Conservation (phyloP, 2,797 vertebrate species). For the Onychomys leucogaster region DNA sequence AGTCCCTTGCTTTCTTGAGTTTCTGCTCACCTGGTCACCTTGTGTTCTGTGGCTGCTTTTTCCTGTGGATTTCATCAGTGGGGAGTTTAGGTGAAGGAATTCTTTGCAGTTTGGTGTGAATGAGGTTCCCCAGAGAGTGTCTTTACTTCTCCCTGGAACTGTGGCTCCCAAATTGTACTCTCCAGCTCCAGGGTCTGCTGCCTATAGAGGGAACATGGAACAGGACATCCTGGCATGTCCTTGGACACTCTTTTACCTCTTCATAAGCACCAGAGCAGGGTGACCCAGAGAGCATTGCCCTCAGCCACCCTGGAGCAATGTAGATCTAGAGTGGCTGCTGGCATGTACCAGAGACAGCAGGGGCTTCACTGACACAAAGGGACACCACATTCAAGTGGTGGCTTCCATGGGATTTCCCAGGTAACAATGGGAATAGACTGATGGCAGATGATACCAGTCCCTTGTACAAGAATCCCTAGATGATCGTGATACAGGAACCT, state of each 20-base stretch:
- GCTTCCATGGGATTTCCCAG: background rate
- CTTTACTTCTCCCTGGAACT: background rate
- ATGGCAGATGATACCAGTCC: background rate
- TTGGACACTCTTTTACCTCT: background rate
- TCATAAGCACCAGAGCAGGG: background rate
- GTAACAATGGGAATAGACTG: background rate
- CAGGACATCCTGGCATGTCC: background rate
- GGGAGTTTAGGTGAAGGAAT: background rate
- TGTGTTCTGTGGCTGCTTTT: background rate
- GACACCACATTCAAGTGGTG: background rate
- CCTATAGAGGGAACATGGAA: background rate
- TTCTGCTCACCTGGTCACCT: background rate
- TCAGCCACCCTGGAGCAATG: background rate
- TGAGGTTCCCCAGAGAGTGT: rapidly evolving
- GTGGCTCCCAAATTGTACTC: background rate
- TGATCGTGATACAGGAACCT: rapidly evolving
- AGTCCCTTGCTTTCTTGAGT: background rate
- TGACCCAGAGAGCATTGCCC: background rate
- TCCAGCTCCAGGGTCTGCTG: background rate
- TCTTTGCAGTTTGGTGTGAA: background rate
- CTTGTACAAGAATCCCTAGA: background rate
- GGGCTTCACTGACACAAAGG: background rate
- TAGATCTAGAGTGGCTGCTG: too few relatives aligned
- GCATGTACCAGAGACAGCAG: background rate
- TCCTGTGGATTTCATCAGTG: background rate